phyloP scores from a whole-genome alignment of 1,140 invertebrate genomes.

The Drosophila subobscura region DNA sequence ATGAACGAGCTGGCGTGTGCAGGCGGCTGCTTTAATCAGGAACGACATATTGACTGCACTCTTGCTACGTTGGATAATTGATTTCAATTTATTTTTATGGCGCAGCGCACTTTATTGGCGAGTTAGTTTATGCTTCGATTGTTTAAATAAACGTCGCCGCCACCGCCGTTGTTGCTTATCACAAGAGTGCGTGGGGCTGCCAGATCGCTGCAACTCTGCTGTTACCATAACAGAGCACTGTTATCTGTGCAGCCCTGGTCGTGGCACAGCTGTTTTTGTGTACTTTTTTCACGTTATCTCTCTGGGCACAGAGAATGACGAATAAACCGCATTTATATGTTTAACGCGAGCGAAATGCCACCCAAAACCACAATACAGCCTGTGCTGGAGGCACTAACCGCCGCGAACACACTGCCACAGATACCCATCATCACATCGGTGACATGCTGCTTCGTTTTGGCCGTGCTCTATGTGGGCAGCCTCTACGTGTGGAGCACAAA shows the following conservation, averaged over 20 bases:
- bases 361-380: conserved; percentile 11
- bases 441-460: conserved; percentile 88
- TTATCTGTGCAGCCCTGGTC: no score
- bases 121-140: conserved; percentile 7
- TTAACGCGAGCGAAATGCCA: conserved; percentile 37
- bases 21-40: conserved; percentile 49
- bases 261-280: conserved; percentile 6
- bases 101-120: conserved; percentile 18
- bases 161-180: conserved; percentile 27
- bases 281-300: conserved; percentile 19
- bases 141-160: conserved; percentile 59
- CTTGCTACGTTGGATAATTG: background rate
- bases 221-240: no score
- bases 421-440: conserved; percentile 82
- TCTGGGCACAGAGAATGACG: conserved; percentile 25
- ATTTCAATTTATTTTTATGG: conserved; percentile 23
- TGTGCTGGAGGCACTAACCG: background rate
- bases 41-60: conserved; percentile 59
- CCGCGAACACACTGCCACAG: conserved; percentile 43
- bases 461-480: conserved; percentile 91
- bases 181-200: background rate
- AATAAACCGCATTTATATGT: conserved; percentile 45
- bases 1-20: conserved; percentile 60
- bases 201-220: no score
- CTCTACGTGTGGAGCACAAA: conserved; percentile 92